These are phyloP conservation scores for Gerris lacustris DNA, from an alignment of 2,888 invertebrate genomes.

Conservation along the genomic window DNA sequence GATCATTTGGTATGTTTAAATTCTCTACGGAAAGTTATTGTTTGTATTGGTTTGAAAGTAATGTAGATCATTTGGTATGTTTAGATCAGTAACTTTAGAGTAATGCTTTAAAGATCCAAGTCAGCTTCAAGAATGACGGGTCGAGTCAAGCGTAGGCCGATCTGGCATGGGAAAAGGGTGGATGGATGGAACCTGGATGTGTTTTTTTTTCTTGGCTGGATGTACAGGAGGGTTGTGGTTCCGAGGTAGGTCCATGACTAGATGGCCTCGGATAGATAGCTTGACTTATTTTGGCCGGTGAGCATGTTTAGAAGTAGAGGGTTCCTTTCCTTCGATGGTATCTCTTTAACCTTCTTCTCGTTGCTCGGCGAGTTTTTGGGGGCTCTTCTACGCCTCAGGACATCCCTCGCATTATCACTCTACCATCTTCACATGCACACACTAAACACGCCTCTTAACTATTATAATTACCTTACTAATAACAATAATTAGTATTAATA, in stretches of 20 bases:
- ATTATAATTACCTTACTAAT: slow-evolving; percentile 2
- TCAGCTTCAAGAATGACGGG: background rate
- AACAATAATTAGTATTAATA: slow-evolving; percentile 5
- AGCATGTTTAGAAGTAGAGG: background rate
- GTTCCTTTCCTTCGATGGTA: too few species aligned
- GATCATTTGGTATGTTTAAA: too few species aligned
- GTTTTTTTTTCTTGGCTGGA: background rate
- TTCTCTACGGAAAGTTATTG: too few species aligned
- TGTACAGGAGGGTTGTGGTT: background rate
- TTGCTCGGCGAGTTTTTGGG: too few species aligned
- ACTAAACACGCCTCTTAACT: background rate
- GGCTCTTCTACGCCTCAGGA: background rate
- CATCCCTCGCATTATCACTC: background rate
- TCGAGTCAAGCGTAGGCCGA: background rate
- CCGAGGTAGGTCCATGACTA: slow-evolving; percentile 1
- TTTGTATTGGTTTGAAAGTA: too few species aligned
- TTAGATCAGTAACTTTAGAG: background rate
- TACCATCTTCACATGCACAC: background rate
- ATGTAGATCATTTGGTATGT: too few species aligned
- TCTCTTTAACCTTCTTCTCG: too few species aligned
- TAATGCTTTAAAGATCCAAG: background rate
- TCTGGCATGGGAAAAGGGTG: background rate
- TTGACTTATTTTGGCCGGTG: background rate
- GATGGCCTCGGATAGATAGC: background rate
- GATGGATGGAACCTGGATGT: background rate